Evolutionary conservation across 2,113 vertebrate genomes (phyloP).

Genomic region (Mungos mungo): DNA sequence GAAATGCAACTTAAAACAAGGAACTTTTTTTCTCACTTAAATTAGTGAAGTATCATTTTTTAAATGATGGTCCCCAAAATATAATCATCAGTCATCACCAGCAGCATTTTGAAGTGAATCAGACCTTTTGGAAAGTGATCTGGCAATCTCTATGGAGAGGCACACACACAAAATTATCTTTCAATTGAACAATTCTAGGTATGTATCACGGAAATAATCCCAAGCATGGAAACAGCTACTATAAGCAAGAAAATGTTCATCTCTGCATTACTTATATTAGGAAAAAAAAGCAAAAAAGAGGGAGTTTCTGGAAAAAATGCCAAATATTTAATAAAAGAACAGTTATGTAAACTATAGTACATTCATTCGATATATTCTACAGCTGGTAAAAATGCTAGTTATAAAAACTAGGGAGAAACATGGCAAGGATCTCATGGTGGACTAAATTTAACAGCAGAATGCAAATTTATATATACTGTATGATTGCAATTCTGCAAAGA

Average conservation of each 20-base stretch:
- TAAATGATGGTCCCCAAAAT: neutral
- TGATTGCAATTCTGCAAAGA: conserved; percentile 26
- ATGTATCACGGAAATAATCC: neutral
- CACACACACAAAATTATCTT: neutral
- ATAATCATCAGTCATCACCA: neutral
- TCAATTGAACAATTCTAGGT: conserved; percentile 26
- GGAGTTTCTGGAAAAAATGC: neutral
- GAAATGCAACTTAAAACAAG: conserved; percentile 52
- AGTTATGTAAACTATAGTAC: neutral
- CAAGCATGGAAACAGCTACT: conserved; percentile 11
- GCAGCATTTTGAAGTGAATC: conserved; percentile 29
- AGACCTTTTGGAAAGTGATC: conserved; percentile 38
- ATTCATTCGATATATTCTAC: conserved; percentile 5
- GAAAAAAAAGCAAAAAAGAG: neutral
- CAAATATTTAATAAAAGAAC: conserved; percentile 34
- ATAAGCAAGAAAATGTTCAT: conserved; percentile 27
- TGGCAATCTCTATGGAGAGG: neutral
- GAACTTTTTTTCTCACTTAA: neutral
- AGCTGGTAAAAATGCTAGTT: conserved; percentile 37
- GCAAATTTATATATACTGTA: neutral
- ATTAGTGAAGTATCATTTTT: conserved; percentile 32
- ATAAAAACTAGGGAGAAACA: conserved; percentile 23
- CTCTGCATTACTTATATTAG: conserved; percentile 9
- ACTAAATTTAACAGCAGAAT: conserved; percentile 34
- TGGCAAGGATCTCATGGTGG: neutral